Conservation (phyloP, 2,888 invertebrate genomes). For the Dione vanillae region DNA sequence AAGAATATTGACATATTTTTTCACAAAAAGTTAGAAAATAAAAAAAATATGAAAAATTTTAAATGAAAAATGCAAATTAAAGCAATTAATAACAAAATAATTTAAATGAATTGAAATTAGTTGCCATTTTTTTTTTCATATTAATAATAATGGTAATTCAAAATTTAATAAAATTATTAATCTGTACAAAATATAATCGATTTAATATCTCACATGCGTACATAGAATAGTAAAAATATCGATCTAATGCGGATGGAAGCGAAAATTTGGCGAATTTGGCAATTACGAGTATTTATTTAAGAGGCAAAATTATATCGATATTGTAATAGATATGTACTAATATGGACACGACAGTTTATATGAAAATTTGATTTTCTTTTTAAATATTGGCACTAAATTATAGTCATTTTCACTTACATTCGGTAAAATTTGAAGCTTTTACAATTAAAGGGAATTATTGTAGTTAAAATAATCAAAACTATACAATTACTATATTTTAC, state of each 20-base stretch:
- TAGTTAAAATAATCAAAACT: too few relatives aligned
- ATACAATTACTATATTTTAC: too few relatives aligned
- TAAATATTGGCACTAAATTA: not conserved
- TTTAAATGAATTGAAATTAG: too few relatives aligned
- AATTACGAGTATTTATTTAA: slow-evolving; percentile 36
- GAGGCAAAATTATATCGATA: slow-evolving; percentile 34
- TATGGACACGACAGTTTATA: slow-evolving; percentile 1
- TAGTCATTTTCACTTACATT: not conserved
- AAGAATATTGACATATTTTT: too few relatives aligned
- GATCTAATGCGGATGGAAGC: slow-evolving; percentile 48
- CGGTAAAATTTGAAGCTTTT: not conserved
- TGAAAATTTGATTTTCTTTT: not conserved
- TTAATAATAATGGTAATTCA: too few relatives aligned
- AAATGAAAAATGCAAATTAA: not conserved
- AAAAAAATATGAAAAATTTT: not conserved
- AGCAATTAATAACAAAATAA: too few relatives aligned
- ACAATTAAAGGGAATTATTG: not conserved
- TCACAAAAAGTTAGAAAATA: too few relatives aligned
- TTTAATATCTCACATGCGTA: slow-evolving; percentile 20
- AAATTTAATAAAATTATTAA: slow-evolving; percentile 8
- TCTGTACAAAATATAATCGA: slow-evolving; percentile 35
- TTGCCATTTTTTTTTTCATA: too few relatives aligned
- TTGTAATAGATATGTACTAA: slow-evolving; percentile 37
- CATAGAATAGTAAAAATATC: slow-evolving; percentile 26
- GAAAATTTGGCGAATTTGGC: slow-evolving; percentile 47